These are phyloP conservation scores for Acromyrmex echinatior DNA, from an alignment of 1,140 invertebrate species.

Conservation along the genomic window DNA sequence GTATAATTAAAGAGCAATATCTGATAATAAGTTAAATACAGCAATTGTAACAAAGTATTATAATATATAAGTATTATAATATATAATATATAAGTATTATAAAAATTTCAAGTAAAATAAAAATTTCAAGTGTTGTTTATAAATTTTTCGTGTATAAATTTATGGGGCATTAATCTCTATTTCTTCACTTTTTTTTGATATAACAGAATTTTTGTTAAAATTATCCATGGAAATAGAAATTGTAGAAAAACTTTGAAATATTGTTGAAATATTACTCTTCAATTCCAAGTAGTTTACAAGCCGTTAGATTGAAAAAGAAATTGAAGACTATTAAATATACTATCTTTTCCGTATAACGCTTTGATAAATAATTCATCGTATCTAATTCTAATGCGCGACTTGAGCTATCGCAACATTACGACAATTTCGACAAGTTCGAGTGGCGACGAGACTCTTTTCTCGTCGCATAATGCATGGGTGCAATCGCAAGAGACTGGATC, in stretches of 20 bases:
- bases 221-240: neutral
- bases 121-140: too few species aligned
- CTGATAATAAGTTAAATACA: neutral
- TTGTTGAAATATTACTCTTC: neutral
- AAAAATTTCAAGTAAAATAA: neutral
- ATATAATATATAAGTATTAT: too few species aligned
- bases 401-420: slow-evolving; percentile 13
- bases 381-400: neutral
- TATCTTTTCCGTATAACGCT: neutral
- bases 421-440: slow-evolving; percentile 17
- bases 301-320: slow-evolving; percentile 14
- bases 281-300: neutral
- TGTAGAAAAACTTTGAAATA: neutral
- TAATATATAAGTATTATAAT: too few species aligned
- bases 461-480: neutral
- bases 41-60: neutral
- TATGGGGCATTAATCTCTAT: neutral
- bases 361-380: neutral
- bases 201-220: neutral
- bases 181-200: neutral
- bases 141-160: neutral
- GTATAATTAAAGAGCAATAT: neutral
- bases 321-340: slow-evolving; percentile 12
- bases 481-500: slow-evolving; percentile 53
- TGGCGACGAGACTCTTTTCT: slow-evolving; percentile 25